phyloP scores from a whole-genome alignment of 2,888 invertebrate genomes.

The Oligia strigilis region DNA sequence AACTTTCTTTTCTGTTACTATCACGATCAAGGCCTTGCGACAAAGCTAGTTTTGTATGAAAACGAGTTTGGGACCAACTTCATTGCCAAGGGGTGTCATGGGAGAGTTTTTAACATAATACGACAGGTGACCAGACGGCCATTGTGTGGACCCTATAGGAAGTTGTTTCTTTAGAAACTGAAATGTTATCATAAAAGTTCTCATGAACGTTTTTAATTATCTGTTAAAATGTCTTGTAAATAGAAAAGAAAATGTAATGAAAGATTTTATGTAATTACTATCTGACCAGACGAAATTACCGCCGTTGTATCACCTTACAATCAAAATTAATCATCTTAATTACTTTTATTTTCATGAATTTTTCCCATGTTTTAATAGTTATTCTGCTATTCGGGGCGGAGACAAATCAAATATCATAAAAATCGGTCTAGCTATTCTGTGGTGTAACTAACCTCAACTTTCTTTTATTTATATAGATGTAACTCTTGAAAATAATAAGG shows the following conservation, averaged over 20 bases:
- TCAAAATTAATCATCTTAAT: background rate
- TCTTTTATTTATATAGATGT: background rate
- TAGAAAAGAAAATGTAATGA: background rate
- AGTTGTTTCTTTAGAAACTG: background rate
- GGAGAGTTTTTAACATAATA: conserved; percentile 39
- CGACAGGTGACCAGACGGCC: background rate
- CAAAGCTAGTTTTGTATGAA: background rate
- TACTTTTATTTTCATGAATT: background rate
- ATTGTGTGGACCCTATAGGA: background rate
- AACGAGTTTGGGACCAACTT: conserved; percentile 39
- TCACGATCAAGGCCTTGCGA: conserved; percentile 21
- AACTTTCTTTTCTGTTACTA: conserved; percentile 20
- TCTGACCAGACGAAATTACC: background rate
- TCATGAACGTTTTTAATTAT: conserved; percentile 13
- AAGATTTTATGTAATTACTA: background rate
- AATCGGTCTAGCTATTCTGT: background rate
- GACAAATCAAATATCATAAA: background rate
- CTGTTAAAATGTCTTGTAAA: background rate
- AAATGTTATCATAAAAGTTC: conserved; percentile 24
- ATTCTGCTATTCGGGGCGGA: background rate
- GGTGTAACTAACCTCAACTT: background rate
- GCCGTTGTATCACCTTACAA: background rate
- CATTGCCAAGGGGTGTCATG: conserved; percentile 36
- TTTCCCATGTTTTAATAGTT: background rate
- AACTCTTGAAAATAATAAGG: background rate